These are phyloP conservation scores for Eilema depressum DNA, from an alignment of 2,888 invertebrate species.

Conservation along the genomic window DNA sequence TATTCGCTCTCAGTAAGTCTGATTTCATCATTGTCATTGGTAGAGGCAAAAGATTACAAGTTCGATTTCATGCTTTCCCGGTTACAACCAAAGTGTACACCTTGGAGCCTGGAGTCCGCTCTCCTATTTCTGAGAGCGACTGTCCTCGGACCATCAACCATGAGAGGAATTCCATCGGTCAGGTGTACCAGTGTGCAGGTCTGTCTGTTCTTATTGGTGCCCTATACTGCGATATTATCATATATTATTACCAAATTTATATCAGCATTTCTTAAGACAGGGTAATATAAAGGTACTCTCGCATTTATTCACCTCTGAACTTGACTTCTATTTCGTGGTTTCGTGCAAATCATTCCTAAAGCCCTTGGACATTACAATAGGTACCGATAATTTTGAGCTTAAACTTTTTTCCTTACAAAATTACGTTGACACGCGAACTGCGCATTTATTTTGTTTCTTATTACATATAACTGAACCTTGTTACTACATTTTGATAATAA, in stretches of 20 bases:
- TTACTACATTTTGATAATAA: conserved; percentile 44
- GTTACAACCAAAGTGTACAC: no score
- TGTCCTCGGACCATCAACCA: no score
- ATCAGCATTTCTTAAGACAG: neutral
- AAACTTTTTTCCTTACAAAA: conserved; percentile 39
- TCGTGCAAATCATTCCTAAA: conserved; percentile 22
- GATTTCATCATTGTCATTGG: no score
- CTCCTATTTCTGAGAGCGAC: no score
- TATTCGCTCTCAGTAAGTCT: no score
- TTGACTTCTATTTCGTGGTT: conserved; percentile 14
- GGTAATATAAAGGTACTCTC: neutral
- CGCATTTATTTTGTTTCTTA: conserved; percentile 59
- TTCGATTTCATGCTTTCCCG: no score
- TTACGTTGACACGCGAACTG: conserved; percentile 57
- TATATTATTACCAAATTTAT: neutral
- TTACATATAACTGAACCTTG: conserved; percentile 44
- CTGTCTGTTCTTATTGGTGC: no score
- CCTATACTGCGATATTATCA: neutral
- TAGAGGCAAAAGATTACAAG: no score
- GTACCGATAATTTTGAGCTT: conserved; percentile 26
- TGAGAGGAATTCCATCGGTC: no score
- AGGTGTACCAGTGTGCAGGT: no score
- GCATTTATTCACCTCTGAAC: neutral
- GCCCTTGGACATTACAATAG: conserved; percentile 24
- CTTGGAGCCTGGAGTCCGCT: no score